Conservation (phyloP, 2,888 invertebrate species). For the Colletes collaris region DNA sequence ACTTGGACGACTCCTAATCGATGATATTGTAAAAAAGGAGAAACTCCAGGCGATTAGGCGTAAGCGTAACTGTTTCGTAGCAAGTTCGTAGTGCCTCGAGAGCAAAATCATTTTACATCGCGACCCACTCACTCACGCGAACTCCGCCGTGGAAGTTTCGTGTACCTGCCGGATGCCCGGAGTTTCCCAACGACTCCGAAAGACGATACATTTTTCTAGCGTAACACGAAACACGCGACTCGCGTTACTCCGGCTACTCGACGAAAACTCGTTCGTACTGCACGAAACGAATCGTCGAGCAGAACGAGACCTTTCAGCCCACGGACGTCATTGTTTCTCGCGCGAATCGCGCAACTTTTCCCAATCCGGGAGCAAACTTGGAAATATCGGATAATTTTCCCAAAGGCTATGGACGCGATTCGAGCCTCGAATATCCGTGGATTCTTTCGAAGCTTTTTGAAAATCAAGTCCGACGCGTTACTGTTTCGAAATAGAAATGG, state of each 20-base stretch:
- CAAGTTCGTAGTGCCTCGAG: not conserved
- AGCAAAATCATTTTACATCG: conserved; percentile 36
- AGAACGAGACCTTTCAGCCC: too few relatives aligned
- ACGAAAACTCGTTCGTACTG: too few relatives aligned
- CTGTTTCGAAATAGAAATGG: too few relatives aligned
- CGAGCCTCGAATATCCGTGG: too few relatives aligned
- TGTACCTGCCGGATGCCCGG: conserved; percentile 7
- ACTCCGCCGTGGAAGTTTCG: conserved; percentile 13
- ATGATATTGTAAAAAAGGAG: not conserved
- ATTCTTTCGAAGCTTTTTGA: too few relatives aligned
- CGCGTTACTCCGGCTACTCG: conserved; percentile 2
- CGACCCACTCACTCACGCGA: conserved; percentile 23
- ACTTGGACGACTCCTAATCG: not conserved
- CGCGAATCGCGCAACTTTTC: too few relatives aligned
- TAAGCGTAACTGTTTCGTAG: not conserved
- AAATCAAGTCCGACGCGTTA: too few relatives aligned
- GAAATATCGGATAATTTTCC: too few relatives aligned
- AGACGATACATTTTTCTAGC: conserved; percentile 35
- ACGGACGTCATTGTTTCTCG: too few relatives aligned
- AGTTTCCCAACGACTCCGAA: conserved; percentile 8
- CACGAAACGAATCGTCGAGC: too few relatives aligned
- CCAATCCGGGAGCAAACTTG: too few relatives aligned
- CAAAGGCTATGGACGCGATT: too few relatives aligned
- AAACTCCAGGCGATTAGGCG: not conserved
- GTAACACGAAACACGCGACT: conserved; percentile 32